A percentile compares a stretch with the other conserved stretches of the same genome.
phyloP scores from a whole-genome alignment of 2,888 invertebrate genomes.

The Apotomis capreana region DNA sequence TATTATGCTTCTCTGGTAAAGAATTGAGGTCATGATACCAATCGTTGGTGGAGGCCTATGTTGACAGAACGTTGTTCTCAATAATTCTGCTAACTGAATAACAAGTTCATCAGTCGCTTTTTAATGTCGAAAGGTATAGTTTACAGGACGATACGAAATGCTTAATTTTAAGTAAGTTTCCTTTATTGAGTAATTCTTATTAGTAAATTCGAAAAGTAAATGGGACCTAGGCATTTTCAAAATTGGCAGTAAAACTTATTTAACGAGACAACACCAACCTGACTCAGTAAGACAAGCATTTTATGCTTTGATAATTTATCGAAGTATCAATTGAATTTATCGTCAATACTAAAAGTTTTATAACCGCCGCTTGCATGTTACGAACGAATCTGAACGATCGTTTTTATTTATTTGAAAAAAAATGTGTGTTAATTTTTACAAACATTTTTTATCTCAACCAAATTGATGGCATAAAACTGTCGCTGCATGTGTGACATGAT shows the following conservation, averaged over 20 bases:
- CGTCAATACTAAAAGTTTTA: slow-evolving; percentile 70
- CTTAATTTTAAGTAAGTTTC: no score
- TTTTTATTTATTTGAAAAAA: slow-evolving; percentile 24
- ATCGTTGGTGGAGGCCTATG: no score
- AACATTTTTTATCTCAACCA: slow-evolving; percentile 1
- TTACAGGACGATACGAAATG: no score
- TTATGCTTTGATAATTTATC: slow-evolving; percentile 73
- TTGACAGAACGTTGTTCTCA: no score
- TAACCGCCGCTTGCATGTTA: slow-evolving; percentile 55
- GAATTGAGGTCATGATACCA: no score
- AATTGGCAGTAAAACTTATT: slow-evolving; percentile 15
- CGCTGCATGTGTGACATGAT: slow-evolving; percentile 24
- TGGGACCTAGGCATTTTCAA: no score
- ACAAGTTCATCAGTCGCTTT: no score
- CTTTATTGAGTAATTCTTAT: no score
- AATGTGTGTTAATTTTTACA: slow-evolving; percentile 30
- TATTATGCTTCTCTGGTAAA: no score
- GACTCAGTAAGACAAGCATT: slow-evolving; percentile 53
- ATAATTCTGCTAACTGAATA: no score
- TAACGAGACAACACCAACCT: slow-evolving; percentile 66
- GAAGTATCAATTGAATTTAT: slow-evolving; percentile 71
- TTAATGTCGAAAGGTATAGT: no score
- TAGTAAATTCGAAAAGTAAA: no score
- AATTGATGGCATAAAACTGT: slow-evolving; percentile 19
- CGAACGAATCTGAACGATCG: slow-evolving; percentile 41